phyloP scores from a whole-genome alignment of 2,888 invertebrate genomes.

The Melanostoma scalare region DNA sequence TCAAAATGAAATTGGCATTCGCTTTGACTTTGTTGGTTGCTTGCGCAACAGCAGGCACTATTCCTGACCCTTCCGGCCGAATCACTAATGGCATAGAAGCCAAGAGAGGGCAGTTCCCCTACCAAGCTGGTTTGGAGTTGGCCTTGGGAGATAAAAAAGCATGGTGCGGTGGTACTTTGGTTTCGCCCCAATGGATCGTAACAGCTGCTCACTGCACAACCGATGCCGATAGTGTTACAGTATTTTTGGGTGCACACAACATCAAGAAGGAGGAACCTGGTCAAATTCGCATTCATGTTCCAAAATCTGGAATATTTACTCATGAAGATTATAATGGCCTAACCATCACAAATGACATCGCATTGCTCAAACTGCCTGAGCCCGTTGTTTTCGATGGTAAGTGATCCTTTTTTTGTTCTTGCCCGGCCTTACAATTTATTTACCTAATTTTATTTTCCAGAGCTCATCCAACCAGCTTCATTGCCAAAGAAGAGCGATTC shows the following conservation, averaged over 20 bases:
- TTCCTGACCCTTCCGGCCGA: slow-evolving; percentile 44
- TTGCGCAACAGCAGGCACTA: slow-evolving; percentile 61
- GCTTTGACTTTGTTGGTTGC: slow-evolving; percentile 69
- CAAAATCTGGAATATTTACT: slow-evolving; percentile 69
- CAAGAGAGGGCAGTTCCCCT: slow-evolving; percentile 78
- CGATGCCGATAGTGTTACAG: slow-evolving; percentile 67
- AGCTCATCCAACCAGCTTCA: slow-evolving; percentile 73
- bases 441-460: slow-evolving; percentile 20
- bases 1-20: slow-evolving; percentile 73
- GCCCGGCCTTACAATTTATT: neutral
- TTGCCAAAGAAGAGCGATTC: slow-evolving; percentile 72
- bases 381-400: slow-evolving; percentile 72
- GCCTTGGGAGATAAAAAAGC: slow-evolving; percentile 73
- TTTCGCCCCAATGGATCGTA: slow-evolving; percentile 78
- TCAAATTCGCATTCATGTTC: slow-evolving; percentile 70
- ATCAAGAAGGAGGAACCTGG: slow-evolving; percentile 71
- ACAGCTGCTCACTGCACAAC: slow-evolving; percentile 79
- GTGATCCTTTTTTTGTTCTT: neutral
- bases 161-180: slow-evolving; percentile 80
- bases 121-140: slow-evolving; percentile 79
- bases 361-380: slow-evolving; percentile 75
- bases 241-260: slow-evolving; percentile 74
- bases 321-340: slow-evolving; percentile 73
- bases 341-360: slow-evolving; percentile 75
- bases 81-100: slow-evolving; percentile 77